Evolutionary conservation across 2,113 vertebrate genomes (phyloP), one percentile per base, ranked within the genome.

Genomic region (Poeciliopsis turrubarensis): DNA sequence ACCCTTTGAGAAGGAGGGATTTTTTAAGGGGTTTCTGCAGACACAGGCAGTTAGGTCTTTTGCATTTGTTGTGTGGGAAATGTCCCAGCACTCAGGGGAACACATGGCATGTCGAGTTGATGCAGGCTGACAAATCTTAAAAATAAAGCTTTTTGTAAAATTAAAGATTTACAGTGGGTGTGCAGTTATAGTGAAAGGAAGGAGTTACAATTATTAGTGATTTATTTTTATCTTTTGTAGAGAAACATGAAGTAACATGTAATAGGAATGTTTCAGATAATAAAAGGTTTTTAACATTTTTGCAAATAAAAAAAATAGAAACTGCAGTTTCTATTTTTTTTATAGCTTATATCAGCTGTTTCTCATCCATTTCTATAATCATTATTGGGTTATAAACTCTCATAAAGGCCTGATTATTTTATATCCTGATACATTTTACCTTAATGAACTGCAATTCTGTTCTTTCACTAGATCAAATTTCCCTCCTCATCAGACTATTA

Each of bases 401-500:
- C 15, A 19, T 17, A 19, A 47, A 19, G 44, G 19, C 44, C 15
- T 10, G 29, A 15, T 63, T 29, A 10, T 22, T 32, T 63, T 2
- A 63, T 30, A 32, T 19, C 10, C 1, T 11, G 6, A 19, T 19
- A 19, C 31, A 34, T 25, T 25, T 32, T 25, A 32, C 19, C 19
- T 32, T 8, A 27, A 83, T 81, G 77, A 82, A 67, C 44, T 65
- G 26, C 34, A 8, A 85, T 73, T 47, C 51, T 32, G 65, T 60
- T 68, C 70, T 82, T 82, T 70, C 32, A 75, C 85, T 80, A 81
- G 79, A 87, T 60, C 51, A 76, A 64, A 68, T 88, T 83, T 79
- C 71, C 30, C 39, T 75, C 75, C 80, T 66, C 72, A 73, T 73
- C 83, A 86, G 68, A 82, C 87, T 75, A 39, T 4, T 67, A 14